Percentiles rank a stretch among this genome's conserved stretches.
phyloP scores from a whole-genome alignment of 2,888 invertebrate species.

The Drosophila aldrichi region DNA sequence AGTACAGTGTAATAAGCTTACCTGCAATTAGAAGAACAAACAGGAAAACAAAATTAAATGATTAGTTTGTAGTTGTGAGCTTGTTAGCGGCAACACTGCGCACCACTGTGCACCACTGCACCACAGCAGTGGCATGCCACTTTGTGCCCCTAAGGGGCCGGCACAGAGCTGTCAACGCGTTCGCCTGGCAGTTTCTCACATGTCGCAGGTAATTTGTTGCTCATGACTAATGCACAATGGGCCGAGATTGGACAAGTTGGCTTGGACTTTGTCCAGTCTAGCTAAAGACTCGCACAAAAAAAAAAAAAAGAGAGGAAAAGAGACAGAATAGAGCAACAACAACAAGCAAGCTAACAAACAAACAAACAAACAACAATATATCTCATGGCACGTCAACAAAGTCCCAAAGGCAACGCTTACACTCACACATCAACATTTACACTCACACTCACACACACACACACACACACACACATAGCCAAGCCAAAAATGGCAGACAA shows the following conservation, averaged over 20 bases:
- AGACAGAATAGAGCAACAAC: slow-evolving; percentile 11
- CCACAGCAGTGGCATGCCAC: slow-evolving; percentile 6
- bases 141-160: slow-evolving; percentile 20
- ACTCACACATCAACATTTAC: slow-evolving; percentile 1
- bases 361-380: slow-evolving; percentile 61
- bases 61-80: slow-evolving; percentile 38
- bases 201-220: slow-evolving; percentile 80
- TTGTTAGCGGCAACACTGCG: slow-evolving; percentile 14
- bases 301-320: slow-evolving; percentile 1
- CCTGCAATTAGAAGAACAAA: slow-evolving; percentile 78
- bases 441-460: slow-evolving; percentile 4
- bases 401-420: slow-evolving; percentile 57
- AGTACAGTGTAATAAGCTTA: slow-evolving; percentile 63
- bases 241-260: slow-evolving; percentile 50
- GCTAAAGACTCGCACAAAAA: slow-evolving; percentile 40
- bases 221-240: slow-evolving; percentile 70
- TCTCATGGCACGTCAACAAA: slow-evolving; percentile 75
- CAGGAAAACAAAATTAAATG: slow-evolving; percentile 39
- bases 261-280: slow-evolving; percentile 53
- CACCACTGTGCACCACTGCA: neutral
- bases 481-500: slow-evolving; percentile 54
- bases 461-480: slow-evolving; percentile 12
- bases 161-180: slow-evolving; percentile 60
- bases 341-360: too few relatives aligned
- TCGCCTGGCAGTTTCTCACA: slow-evolving; percentile 54